These are phyloP conservation scores for Meriones unguiculatus DNA, from an alignment of 2,113 vertebrate species.

Conservation along the genomic window DNA sequence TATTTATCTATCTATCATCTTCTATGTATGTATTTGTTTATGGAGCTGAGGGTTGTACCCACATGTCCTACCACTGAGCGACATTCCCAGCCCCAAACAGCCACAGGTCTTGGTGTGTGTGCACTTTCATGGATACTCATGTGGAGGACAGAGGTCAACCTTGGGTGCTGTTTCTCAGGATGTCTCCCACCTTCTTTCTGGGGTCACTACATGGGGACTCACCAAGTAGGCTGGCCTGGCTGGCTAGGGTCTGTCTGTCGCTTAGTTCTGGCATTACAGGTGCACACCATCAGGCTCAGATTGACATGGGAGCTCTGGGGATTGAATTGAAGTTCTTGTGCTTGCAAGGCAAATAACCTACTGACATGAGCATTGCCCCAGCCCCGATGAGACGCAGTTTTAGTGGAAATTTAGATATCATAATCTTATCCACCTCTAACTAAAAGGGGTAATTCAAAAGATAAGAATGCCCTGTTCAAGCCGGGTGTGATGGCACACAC, in stretches of 20 bases:
- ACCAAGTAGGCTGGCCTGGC: neutral
- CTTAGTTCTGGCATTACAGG: neutral
- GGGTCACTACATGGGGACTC: neutral
- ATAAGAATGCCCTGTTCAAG: neutral
- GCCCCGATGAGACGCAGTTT: neutral
- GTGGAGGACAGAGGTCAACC: neutral
- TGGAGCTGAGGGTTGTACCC: neutral
- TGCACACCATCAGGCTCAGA: neutral
- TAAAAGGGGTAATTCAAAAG: conserved; percentile 3
- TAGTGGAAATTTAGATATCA: neutral
- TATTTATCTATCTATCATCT: neutral
- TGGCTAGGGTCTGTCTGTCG: neutral
- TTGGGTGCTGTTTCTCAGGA: neutral
- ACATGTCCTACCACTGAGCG: neutral
- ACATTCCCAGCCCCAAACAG: neutral
- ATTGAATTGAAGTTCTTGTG: neutral
- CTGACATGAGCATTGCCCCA: neutral
- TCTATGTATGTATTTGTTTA: neutral
- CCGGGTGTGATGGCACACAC: no score
- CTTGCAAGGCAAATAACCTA: neutral
- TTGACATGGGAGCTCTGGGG: neutral
- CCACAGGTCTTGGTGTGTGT: neutral
- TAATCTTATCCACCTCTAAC: neutral
- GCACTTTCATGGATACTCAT: neutral
- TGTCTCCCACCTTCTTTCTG: neutral